Evolutionary conservation across 2,797 vertebrate species (phyloP).

Genomic region (Monodelphis domestica): DNA sequence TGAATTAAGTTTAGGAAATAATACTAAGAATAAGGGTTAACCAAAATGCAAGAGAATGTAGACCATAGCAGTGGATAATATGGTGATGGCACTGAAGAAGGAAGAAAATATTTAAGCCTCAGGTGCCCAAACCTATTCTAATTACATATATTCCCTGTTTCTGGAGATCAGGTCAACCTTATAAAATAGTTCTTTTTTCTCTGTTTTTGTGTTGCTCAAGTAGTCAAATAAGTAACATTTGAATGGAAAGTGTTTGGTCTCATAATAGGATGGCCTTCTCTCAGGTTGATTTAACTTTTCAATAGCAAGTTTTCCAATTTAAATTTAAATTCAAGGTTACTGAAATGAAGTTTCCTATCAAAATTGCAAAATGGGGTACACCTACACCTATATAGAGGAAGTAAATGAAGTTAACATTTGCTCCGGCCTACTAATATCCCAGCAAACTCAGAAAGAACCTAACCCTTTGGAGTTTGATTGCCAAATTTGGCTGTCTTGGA

Average conservation of each 20-base stretch:
- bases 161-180: not conserved
- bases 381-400: constrained; percentile 5
- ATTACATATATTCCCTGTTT: constrained; percentile 4
- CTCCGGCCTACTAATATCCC: not conserved
- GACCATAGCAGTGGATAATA: not conserved
- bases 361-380: constrained; percentile 15
- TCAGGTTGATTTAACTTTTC: constrained; percentile 1
- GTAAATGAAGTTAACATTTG: constrained; percentile 24
- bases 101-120: not conserved
- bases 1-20: constrained; percentile 46
- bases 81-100: not conserved
- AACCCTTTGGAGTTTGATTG: no score
- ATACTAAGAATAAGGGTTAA: not conserved
- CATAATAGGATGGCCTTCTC: not conserved
- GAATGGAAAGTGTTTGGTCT: no score
- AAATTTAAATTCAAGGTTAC: constrained; percentile 40
- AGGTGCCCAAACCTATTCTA: not conserved
- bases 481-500: no score
- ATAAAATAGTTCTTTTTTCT: not conserved
- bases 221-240: no score
- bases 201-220: not conserved
- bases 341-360: constrained; percentile 7
- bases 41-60: constrained; percentile 46
- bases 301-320: constrained; percentile 23
- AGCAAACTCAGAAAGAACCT: no score